phyloP scores from a whole-genome alignment of 2,113 vertebrate species.

The Prinia subflava region DNA sequence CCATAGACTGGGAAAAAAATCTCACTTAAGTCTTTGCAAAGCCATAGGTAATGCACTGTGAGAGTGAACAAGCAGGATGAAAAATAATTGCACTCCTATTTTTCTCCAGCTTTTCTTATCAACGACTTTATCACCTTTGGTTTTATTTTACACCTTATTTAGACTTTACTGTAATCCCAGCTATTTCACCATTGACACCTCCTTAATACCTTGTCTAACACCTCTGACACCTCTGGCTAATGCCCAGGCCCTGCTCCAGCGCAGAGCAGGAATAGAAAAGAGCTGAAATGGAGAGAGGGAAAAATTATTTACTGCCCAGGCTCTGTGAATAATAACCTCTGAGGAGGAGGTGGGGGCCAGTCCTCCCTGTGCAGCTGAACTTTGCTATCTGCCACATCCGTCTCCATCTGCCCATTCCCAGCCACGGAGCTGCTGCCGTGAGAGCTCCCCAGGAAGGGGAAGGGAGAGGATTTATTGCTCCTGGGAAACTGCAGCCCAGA shows the following conservation, averaged over 20 bases:
- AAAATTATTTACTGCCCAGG: constrained; percentile 8
- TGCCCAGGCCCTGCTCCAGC: background rate
- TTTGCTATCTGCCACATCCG: background rate
- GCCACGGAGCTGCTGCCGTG: rapidly evolving
- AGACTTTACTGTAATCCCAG: constrained; percentile 64
- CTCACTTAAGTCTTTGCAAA: constrained; percentile 45
- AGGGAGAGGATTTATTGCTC: background rate
- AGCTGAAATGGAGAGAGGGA: background rate
- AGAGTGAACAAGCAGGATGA: constrained; percentile 43
- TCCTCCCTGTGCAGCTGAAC: background rate
- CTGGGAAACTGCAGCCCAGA: background rate
- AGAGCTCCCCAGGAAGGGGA: rapidly evolving
- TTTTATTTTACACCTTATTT: constrained; percentile 69
- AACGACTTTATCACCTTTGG: constrained; percentile 52
- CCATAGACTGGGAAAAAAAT: background rate
- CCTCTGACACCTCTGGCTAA: constrained; percentile 43
- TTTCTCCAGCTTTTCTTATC: constrained; percentile 56
- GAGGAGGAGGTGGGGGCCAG: background rate
- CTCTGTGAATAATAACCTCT: background rate
- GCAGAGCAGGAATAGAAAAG: background rate
- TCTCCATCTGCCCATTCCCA: background rate
- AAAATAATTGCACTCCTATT: constrained; percentile 58
- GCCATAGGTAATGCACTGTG: constrained; percentile 29
- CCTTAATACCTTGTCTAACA: constrained; percentile 66
- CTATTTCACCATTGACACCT: constrained; percentile 64